These are phyloP conservation scores for Mesoclemmys tuberculata DNA, from an alignment of 2,113 vertebrate species.

Conservation along the genomic window DNA sequence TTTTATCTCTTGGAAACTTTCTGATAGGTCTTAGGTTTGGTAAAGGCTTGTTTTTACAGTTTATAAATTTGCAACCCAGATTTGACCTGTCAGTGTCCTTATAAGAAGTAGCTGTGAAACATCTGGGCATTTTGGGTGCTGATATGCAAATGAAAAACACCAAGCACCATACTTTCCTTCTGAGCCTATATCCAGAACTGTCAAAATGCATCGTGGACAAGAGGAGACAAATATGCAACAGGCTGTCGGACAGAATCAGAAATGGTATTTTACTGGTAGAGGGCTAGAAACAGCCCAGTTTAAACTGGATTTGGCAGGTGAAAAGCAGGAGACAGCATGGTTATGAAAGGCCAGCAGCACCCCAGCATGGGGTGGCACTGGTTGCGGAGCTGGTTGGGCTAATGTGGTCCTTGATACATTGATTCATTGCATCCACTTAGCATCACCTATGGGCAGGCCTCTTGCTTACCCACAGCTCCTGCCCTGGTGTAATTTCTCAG, in stretches of 20 bases:
- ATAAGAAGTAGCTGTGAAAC: not conserved
- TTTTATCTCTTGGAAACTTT: not conserved
- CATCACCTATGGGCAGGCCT: not conserved
- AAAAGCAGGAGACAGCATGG: not conserved
- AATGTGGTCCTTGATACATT: not conserved
- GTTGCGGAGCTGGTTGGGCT: accelerated
- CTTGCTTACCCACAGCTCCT: not conserved
- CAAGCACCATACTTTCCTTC: not conserved
- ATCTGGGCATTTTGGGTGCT: not conserved
- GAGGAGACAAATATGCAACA: accelerated
- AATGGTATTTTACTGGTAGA: accelerated
- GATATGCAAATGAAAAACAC: not conserved
- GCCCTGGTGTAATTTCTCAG: not conserved
- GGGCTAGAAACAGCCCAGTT: not conserved
- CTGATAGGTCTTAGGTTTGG: not conserved
- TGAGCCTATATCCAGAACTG: not conserved
- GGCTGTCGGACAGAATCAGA: accelerated
- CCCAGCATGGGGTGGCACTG: not conserved
- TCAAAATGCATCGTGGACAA: accelerated
- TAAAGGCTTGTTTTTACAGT: conserved; percentile 42
- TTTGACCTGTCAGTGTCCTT: conserved; percentile 35
- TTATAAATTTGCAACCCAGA: not conserved
- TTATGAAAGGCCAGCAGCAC: not conserved
- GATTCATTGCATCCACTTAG: not conserved
- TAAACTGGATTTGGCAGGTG: not conserved